phyloP scores from a whole-genome alignment of 2,113 vertebrate genomes.

The Centropus unirufus region DNA sequence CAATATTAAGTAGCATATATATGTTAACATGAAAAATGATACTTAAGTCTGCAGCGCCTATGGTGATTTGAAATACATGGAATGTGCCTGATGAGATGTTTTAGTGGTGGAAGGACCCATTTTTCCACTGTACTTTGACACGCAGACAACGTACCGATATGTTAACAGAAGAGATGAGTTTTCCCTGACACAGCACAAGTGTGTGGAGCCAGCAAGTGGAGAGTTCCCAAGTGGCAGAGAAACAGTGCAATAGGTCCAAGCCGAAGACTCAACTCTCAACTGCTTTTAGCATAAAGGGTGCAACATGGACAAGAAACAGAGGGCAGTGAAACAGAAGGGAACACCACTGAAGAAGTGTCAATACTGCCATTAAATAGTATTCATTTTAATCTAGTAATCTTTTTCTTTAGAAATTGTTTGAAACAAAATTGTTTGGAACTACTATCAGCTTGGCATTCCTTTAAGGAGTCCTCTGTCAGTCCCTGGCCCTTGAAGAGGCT shows the following conservation, averaged over 20 bases:
- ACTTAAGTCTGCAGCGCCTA: neutral
- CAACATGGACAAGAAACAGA: neutral
- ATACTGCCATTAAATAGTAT: slow-evolving; percentile 62
- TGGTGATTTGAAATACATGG: neutral
- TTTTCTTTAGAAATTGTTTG: slow-evolving; percentile 49
- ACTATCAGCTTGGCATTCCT: slow-evolving; percentile 69
- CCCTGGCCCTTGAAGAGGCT: slow-evolving; percentile 67
- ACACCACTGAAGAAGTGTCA: slow-evolving; percentile 2
- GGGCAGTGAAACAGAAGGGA: neutral
- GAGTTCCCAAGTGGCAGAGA: neutral
- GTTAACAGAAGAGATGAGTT: neutral
- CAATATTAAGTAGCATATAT: neutral
- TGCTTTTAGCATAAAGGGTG: neutral
- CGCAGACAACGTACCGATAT: neutral
- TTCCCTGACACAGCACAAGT: neutral
- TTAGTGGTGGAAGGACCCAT: neutral
- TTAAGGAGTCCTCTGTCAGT: slow-evolving; percentile 74
- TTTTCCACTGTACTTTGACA: neutral
- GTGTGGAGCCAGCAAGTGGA: neutral
- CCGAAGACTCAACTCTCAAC: neutral
- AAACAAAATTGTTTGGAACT: slow-evolving; percentile 47
- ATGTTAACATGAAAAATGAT: slow-evolving; percentile 36
- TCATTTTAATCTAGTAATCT: slow-evolving; percentile 47
- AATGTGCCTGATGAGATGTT: neutral
- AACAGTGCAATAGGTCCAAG: neutral